These are phyloP conservation scores for Syngnathus typhle DNA, from an alignment of 2,113 vertebrate genomes.

Conservation along the genomic window DNA sequence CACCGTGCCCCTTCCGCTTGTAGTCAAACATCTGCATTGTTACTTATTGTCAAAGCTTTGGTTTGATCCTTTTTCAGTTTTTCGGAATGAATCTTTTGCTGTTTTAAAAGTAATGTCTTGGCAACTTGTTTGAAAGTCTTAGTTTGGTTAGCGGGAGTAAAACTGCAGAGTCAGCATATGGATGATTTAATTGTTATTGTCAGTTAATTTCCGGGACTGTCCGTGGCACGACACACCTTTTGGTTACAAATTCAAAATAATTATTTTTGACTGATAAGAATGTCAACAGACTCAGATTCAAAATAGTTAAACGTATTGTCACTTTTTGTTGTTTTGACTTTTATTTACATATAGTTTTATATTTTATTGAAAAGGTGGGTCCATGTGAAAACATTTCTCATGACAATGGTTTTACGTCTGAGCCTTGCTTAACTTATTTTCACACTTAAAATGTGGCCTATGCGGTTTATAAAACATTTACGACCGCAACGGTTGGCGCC, in stretches of 20 bases:
- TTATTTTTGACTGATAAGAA: no score
- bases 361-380: neutral
- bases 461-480: neutral
- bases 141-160: neutral
- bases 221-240: no score
- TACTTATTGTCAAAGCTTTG: neutral
- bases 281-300: no score
- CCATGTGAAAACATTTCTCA: neutral
- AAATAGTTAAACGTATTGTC: neutral
- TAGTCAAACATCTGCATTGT: neutral
- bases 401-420: neutral
- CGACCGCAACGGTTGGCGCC: neutral
- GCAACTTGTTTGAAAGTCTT: neutral
- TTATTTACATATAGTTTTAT: neutral
- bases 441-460: neutral
- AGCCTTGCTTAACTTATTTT: neutral
- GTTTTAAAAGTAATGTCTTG: neutral
- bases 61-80: neutral
- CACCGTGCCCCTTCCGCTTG: neutral
- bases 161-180: neutral
- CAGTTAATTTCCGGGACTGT: no score
- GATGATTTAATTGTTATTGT: neutral
- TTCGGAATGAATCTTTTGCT: neutral
- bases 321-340: neutral
- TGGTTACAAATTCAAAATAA: no score